phyloP scores from a whole-genome alignment of 2,888 invertebrate genomes.

The Synanthedon myopaeformis region DNA sequence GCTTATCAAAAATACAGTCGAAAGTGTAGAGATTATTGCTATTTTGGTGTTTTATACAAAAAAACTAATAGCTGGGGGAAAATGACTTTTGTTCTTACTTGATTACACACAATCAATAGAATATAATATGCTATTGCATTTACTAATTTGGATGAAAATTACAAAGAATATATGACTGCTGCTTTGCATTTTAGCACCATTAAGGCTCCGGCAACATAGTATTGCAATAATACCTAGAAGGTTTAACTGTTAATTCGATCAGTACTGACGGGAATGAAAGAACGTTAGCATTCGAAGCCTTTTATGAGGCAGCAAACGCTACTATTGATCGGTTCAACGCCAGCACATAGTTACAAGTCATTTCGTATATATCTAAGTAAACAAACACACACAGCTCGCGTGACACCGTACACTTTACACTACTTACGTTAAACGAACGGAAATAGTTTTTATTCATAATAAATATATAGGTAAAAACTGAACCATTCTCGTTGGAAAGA shows the following conservation, averaged over 20 bases:
- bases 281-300: neutral
- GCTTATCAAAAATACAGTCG: no score
- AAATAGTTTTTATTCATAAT: conserved; percentile 18
- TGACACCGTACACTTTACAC: conserved; percentile 18
- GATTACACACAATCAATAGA: no score
- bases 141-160: no score
- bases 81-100: no score
- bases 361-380: conserved; percentile 3
- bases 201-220: neutral
- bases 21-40: no score
- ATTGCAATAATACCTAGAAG: no score
- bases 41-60: no score
- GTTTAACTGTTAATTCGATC: no score
- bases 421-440: conserved; percentile 17
- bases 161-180: neutral
- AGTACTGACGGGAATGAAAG: neutral
- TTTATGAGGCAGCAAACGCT: conserved; percentile 13
- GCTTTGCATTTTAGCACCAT: neutral
- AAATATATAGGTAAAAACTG: neutral
- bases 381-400: conserved; percentile 11
- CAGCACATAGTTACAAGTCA: conserved; percentile 3
- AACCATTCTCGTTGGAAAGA: neutral
- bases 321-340: conserved; percentile 22
- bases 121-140: no score
- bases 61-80: no score